These are phyloP conservation scores for Capricornis sumatraensis DNA, from an alignment of 2,113 vertebrate genomes.

Conservation along the genomic window DNA sequence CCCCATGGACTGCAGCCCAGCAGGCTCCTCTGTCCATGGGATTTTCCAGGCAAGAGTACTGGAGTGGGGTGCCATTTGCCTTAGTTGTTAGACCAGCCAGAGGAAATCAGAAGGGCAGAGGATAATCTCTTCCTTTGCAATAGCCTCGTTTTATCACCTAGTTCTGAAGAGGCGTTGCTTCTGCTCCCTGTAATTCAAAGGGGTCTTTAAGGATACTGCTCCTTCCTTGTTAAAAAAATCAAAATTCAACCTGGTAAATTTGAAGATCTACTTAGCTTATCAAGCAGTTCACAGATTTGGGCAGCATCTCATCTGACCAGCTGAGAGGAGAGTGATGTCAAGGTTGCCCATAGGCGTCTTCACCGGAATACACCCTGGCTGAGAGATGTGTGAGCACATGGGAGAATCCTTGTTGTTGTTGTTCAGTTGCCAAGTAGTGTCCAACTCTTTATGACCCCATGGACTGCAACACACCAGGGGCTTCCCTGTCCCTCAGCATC, in stretches of 20 bases:
- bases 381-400: neutral
- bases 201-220: neutral
- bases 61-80: too few relatives aligned
- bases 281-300: neutral
- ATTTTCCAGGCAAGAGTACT: too few relatives aligned
- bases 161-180: neutral
- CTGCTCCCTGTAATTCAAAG: neutral
- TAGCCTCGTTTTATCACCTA: neutral
- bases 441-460: neutral
- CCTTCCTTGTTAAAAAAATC: neutral
- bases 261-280: neutral
- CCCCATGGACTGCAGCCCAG: too few relatives aligned
- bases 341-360: neutral
- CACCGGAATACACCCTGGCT: neutral
- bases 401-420: neutral
- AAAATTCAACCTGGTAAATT: neutral
- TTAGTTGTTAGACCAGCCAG: neutral
- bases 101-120: neutral
- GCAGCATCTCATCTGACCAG: neutral
- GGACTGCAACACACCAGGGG: neutral
- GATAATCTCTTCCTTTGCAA: neutral
- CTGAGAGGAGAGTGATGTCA: neutral
- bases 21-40: too few relatives aligned
- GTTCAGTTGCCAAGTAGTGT: neutral
- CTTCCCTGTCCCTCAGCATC: neutral